Evolutionary conservation across 2,113 vertebrate genomes (phyloP).

Genomic region (Rostratula benghalensis): DNA sequence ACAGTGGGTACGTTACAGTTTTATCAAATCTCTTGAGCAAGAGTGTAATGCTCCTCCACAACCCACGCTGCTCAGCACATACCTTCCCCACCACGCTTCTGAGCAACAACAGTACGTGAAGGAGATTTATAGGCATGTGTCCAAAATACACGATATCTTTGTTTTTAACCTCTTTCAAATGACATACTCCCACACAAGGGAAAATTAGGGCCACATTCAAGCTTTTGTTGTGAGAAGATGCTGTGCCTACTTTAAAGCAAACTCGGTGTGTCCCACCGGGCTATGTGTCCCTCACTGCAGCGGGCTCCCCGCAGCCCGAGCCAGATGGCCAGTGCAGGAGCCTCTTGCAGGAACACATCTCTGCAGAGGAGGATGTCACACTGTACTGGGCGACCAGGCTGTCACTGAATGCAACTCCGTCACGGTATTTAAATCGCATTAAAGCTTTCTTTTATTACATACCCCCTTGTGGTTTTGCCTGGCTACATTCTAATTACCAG

Average conservation of each 20-base stretch:
- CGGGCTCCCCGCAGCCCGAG: constrained; percentile 63
- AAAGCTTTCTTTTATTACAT: constrained; percentile 87
- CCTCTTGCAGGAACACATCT: constrained; percentile 79
- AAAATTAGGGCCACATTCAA: background rate
- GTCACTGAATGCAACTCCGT: constrained; percentile 79
- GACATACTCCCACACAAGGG: background rate
- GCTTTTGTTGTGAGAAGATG: background rate
- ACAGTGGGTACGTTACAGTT: background rate
- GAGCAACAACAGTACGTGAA: background rate
- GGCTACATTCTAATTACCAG: constrained; percentile 85
- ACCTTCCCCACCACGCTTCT: background rate
- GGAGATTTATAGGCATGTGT: background rate
- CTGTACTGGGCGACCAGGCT: constrained; percentile 71
- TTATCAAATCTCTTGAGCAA: background rate
- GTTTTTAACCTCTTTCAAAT: background rate
- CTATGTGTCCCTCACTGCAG: constrained; percentile 65
- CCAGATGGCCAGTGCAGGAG: constrained; percentile 83
- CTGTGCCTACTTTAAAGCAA: constrained; percentile 24
- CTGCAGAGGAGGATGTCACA: constrained; percentile 71
- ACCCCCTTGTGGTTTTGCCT: constrained; percentile 83
- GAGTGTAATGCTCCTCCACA: background rate
- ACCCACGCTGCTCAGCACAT: background rate
- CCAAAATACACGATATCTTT: background rate
- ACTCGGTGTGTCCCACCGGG: constrained; percentile 51
- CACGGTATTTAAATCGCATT: constrained; percentile 97